Percentiles rank a stretch among this genome's conserved stretches.
phyloP scores from a whole-genome alignment of 2,797 vertebrate species.

The Vireo griseus region DNA sequence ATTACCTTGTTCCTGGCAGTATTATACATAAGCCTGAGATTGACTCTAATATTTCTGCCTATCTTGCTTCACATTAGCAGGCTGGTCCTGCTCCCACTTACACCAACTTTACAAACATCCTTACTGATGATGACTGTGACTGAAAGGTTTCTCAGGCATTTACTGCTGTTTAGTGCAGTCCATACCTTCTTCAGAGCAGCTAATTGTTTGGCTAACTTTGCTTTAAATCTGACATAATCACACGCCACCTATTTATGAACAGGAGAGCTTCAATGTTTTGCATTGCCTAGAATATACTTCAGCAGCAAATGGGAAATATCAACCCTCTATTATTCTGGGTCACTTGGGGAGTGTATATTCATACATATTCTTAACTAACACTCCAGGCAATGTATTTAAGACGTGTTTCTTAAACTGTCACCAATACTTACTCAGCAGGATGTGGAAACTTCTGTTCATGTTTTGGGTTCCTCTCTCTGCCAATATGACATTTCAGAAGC shows the following conservation, averaged over 20 bases:
- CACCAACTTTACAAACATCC: not conserved
- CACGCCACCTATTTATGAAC: not conserved
- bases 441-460: constrained; percentile 46
- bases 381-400: not conserved
- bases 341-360: not conserved
- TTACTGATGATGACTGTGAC: not conserved
- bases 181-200: not conserved
- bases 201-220: not conserved
- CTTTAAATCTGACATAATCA: not conserved
- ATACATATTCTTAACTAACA: not conserved
- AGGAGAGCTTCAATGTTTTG: not conserved
- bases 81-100: not conserved
- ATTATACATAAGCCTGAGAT: not conserved
- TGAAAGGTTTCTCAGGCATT: not conserved
- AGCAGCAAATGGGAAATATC: not conserved
- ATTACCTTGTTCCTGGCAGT: not conserved
- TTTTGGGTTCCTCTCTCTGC: not conserved
- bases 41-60: not conserved
- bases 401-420: not conserved
- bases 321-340: not conserved
- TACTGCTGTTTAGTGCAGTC: not conserved
- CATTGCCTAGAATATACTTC: not conserved
- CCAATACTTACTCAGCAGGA: constrained; percentile 41
- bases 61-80: not conserved
- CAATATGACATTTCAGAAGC: not conserved